These are phyloP conservation scores for Clarias batrachus DNA, from an alignment of 2,113 vertebrate genomes.

Conservation along the genomic window DNA sequence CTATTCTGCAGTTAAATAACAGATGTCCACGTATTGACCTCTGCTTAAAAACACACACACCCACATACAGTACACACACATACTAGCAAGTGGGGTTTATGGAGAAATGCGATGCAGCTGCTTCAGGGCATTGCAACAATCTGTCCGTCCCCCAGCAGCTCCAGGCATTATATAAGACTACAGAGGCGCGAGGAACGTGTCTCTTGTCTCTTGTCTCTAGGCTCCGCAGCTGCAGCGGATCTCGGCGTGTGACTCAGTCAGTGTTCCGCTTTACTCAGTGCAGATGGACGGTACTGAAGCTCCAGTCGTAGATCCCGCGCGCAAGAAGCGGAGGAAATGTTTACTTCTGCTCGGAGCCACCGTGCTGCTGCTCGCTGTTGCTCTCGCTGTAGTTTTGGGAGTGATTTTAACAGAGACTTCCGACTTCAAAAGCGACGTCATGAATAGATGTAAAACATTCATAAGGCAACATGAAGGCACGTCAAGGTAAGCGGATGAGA, in stretches of 20 bases:
- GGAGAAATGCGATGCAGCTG: not conserved
- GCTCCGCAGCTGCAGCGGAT: not conserved
- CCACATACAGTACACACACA: too few relatives aligned
- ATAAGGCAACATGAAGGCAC: not conserved
- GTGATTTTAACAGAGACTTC: not conserved
- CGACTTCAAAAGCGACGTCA: not conserved
- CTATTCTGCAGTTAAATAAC: too few relatives aligned
- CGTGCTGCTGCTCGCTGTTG: not conserved
- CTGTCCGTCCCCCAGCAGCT: not conserved
- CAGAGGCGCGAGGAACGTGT: not conserved
- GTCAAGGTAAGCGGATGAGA: not conserved
- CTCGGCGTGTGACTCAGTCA: not conserved
- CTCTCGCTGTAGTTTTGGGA: not conserved
- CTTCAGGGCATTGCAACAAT: not conserved
- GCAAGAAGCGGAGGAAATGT: not conserved
- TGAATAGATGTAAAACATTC: conserved; percentile 16
- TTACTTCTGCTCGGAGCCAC: not conserved
- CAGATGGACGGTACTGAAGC: not conserved
- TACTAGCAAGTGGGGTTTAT: not conserved
- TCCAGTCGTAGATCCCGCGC: fast-evolving
- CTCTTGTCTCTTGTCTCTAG: not conserved
- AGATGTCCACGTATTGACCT: too few relatives aligned
- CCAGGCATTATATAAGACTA: not conserved
- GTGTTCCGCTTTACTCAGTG: not conserved
- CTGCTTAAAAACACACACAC: too few relatives aligned